Percentiles rank a stretch among this genome's conserved stretches.
Evolutionary conservation across 2,113 vertebrate species (phyloP).

Genomic region (Aptenodytes forsteri): DNA sequence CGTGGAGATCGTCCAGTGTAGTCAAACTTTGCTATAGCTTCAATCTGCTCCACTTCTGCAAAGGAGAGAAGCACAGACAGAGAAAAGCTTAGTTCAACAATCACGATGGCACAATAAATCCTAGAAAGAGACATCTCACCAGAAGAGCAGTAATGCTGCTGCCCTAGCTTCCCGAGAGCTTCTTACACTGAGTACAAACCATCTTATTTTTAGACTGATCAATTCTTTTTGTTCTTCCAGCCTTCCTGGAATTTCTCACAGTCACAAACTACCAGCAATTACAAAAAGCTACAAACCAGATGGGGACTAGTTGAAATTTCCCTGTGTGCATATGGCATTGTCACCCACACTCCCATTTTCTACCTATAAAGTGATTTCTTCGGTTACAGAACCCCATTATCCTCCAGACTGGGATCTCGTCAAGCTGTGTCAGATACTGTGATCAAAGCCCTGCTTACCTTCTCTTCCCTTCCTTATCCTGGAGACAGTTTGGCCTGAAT

Average conservation of each 20-base stretch:
- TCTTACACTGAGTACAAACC: background rate
- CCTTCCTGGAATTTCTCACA: background rate
- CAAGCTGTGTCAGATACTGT: background rate
- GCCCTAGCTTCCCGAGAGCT: background rate
- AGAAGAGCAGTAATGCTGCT: background rate
- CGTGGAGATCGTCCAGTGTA: slow-evolving; percentile 89
- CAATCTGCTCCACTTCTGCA: slow-evolving; percentile 96
- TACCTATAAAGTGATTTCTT: background rate
- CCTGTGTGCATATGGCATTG: background rate
- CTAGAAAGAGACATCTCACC: background rate
- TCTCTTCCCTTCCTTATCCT: background rate
- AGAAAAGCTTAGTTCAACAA: background rate
- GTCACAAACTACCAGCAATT: background rate
- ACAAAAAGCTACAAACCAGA: background rate
- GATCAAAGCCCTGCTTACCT: background rate
- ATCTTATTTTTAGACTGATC: background rate
- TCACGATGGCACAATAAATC: background rate
- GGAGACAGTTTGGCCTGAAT: slow-evolving; percentile 8
- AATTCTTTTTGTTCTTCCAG: background rate
- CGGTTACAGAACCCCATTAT: background rate
- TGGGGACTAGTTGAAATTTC: background rate
- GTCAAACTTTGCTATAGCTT: slow-evolving; percentile 99
- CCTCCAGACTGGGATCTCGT: background rate
- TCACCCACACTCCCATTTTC: background rate
- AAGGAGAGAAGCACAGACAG: background rate